Evolutionary conservation across 2,797 vertebrate genomes (phyloP).

Genomic region (Sebastes oblongus): DNA sequence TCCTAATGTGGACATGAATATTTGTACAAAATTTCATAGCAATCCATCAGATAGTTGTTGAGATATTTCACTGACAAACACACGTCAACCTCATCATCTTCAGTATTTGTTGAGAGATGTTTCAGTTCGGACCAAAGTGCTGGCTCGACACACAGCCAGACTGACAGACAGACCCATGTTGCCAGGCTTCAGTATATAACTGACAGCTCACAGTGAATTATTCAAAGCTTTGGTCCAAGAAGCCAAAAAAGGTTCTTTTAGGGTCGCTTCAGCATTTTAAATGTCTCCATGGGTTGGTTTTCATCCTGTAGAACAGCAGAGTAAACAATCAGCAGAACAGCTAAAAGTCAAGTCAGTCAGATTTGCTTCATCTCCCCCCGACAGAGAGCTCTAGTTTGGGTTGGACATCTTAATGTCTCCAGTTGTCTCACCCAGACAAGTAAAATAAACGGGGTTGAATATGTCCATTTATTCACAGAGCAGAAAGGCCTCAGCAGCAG

Average conservation of each 20-base stretch:
- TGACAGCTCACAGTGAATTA: background rate
- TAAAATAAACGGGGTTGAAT: slow-evolving; percentile 19
- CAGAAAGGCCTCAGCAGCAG: slow-evolving; percentile 1
- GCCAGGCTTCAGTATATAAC: background rate
- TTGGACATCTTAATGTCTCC: slow-evolving; percentile 21
- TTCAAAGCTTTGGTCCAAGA: background rate
- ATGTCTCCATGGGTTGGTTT: background rate
- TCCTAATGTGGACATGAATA: no score
- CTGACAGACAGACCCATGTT: background rate
- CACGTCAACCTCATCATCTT: no score
- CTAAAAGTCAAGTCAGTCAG: slow-evolving; percentile 6
- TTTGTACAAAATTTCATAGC: no score
- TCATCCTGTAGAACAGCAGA: background rate
- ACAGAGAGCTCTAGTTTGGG: background rate
- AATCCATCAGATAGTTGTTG: no score
- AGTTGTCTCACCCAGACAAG: slow-evolving; percentile 14
- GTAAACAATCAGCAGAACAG: background rate
- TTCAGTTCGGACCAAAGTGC: background rate
- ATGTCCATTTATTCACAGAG: slow-evolving; percentile 3
- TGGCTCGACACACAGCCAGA: background rate
- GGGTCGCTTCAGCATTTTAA: background rate
- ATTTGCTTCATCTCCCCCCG: background rate
- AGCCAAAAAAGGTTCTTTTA: background rate
- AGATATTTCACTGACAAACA: no score
- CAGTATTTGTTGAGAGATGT: background rate